A percentile compares a stretch with the other conserved stretches of the same genome.
These are phyloP conservation scores for Drosophila ficusphila DNA, from an alignment of 1,140 invertebrate species.

Conservation along the genomic window DNA sequence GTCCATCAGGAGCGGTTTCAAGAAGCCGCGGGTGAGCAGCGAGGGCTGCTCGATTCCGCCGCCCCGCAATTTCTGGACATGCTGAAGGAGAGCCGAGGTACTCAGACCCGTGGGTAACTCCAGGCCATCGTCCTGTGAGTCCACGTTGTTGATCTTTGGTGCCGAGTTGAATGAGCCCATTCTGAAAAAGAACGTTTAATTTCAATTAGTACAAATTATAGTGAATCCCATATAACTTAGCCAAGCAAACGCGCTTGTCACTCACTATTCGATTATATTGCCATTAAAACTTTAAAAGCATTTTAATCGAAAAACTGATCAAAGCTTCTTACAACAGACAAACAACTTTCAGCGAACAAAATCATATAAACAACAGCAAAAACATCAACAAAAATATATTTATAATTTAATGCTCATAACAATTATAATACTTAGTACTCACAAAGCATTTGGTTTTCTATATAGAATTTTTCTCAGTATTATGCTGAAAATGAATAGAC, in stretches of 20 bases:
- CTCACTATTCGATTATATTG: conserved; percentile 32
- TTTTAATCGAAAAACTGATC: conserved; percentile 28
- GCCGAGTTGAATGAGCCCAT: conserved; percentile 91
- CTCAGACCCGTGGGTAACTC: conserved; percentile 85
- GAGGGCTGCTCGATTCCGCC: conserved; percentile 54
- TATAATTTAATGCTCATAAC: too few relatives aligned
- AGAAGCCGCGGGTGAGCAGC: conserved; percentile 68
- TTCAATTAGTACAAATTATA: not conserved
- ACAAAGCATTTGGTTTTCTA: conserved; percentile 74
- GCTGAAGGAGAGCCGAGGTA: conserved; percentile 85
- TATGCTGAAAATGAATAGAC: conserved; percentile 75
- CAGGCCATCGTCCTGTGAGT: conserved; percentile 87
- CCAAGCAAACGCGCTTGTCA: conserved; percentile 24
- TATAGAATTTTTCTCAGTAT: conserved; percentile 75
- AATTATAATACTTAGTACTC: conserved; percentile 46
- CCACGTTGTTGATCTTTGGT: conserved; percentile 88
- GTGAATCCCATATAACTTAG: not conserved
- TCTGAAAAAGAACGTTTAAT: conserved; percentile 83
- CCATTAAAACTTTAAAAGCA: conserved; percentile 10
- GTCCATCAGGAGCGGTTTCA: conserved; percentile 46
- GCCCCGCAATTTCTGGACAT: conserved; percentile 84
- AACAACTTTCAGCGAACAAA: conserved; percentile 38
- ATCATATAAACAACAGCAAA: conserved; percentile 30
- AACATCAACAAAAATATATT: conserved; percentile 29
- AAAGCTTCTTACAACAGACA: conserved; percentile 20